phyloP scores from a whole-genome alignment of 2,888 invertebrate genomes.

The Eristalinus sepulchralis region DNA sequence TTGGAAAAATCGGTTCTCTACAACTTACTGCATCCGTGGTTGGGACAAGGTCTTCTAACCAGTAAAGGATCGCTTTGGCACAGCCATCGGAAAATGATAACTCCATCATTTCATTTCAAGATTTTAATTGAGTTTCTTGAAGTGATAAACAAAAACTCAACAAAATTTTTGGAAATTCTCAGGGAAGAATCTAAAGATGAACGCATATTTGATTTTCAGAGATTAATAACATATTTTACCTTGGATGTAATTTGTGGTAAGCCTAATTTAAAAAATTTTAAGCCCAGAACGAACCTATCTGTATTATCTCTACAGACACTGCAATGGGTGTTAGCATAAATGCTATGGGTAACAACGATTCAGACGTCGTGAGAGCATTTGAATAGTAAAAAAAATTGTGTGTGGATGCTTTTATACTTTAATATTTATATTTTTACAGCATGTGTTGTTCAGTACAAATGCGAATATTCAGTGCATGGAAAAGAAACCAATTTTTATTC shows the following conservation, averaged over 20 bases:
- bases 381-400: conserved; percentile 78
- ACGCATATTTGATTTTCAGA: conserved; percentile 81
- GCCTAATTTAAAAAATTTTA: conserved; percentile 24
- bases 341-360: conserved; percentile 80
- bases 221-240: conserved; percentile 81
- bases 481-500: conserved; percentile 72
- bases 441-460: conserved; percentile 76
- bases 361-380: conserved; percentile 82
- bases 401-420: background rate
- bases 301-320: conserved; percentile 81
- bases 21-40: conserved; percentile 80
- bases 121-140: conserved; percentile 82
- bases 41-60: conserved; percentile 81
- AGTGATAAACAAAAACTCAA: conserved; percentile 81
- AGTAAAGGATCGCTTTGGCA: conserved; percentile 82
- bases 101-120: conserved; percentile 82
- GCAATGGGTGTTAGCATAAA: conserved; percentile 85
- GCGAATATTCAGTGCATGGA: conserved; percentile 75
- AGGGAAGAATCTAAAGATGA: conserved; percentile 73
- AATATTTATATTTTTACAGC: conserved; percentile 65
- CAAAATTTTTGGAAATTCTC: conserved; percentile 80
- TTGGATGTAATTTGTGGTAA: conserved; percentile 82
- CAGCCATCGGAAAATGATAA: conserved; percentile 82
- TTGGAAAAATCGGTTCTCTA: conserved; percentile 81
- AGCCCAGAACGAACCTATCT: background rate